Conservation (phyloP, 2,113 vertebrate genomes). For the Chunga burmeisteri region DNA sequence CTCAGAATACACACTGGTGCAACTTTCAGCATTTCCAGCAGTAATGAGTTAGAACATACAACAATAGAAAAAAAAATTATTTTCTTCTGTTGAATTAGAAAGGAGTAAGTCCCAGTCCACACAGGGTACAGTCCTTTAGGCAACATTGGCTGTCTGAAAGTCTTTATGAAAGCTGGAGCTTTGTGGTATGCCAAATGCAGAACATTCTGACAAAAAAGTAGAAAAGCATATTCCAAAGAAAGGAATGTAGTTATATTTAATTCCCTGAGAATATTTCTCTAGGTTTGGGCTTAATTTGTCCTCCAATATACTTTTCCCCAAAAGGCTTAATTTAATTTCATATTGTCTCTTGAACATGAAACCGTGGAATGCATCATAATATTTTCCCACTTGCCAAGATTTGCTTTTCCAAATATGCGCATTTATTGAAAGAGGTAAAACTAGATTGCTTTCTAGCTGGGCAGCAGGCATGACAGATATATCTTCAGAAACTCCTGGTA, state of each 20-base stretch:
- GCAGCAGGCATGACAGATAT: not conserved
- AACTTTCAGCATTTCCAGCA: not conserved
- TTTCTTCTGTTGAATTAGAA: not conserved
- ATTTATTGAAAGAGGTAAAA: not conserved
- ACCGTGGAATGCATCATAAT: not conserved
- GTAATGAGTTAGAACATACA: not conserved
- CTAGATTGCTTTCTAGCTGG: not conserved
- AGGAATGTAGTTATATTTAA: constrained; percentile 39
- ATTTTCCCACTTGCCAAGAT: constrained; percentile 4
- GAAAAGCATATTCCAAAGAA: constrained; percentile 29
- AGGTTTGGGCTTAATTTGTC: not conserved
- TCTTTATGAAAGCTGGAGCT: not conserved
- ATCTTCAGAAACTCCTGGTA: not conserved
- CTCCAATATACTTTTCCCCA: not conserved
- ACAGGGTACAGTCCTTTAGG: not conserved
- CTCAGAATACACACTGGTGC: not conserved
- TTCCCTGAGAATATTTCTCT: constrained; percentile 33
- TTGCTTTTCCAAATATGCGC: not conserved
- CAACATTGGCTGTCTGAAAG: not conserved
- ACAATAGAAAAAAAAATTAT: not conserved
- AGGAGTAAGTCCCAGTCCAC: not conserved
- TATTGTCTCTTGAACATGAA: constrained; percentile 30
- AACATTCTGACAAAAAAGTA: constrained; percentile 23
- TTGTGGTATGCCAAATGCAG: not conserved
- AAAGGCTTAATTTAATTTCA: constrained; percentile 41